Evolutionary conservation across 2,113 vertebrate genomes (phyloP), one percentile per base, ranked within the genome.

Genomic region (Verasper variegatus): DNA sequence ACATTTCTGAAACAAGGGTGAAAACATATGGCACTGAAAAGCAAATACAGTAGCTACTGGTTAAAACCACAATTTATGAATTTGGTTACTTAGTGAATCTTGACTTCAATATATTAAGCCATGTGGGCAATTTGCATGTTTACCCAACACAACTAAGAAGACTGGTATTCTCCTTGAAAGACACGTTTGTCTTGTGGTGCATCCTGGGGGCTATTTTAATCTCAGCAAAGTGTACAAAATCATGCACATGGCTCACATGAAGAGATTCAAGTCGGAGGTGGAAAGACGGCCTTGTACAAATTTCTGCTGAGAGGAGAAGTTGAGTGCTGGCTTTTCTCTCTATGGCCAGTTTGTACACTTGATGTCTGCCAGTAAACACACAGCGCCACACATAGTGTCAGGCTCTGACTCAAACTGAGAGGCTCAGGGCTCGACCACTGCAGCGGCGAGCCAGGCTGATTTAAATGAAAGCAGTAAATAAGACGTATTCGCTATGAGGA

Each of bases 391-490:
- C 84, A 88, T 62, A 8, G 13, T 5, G 58, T 73, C 59, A 66
- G 82, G 57, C 69, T 17, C 35, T 1, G 54, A 79, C 80, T 88
- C 65, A 74, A 64, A 72, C 64, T 27, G 21, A 60, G 79, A 37
- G 60, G 54, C 60, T 80, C 60, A 0, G 23, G 68, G 69, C 65
- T 74, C 70, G 35, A 84, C 77, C 80, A 13, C 85, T 64, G 85
- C 85, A 71, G 75, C 9, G 62, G 47, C 31, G 31, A 31, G 31
- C 31, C 31, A 31, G 31, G 5, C 47, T 51, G 47, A 55, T 71
- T 71, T 35, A 62, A 71, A 84, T 65, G 74, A 74, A 82, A 79
- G 74, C 20, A 81, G 79, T 74, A 83, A 87, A 89, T 88, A 78
- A 81, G 71, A 58, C 55, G 45, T 86, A 81, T 90, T 5, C 2